These are phyloP conservation scores for Aurelia sp. DNA, from an alignment of 30 jellyfish, hydroid and myxozoan species.

Conservation along the genomic window DNA sequence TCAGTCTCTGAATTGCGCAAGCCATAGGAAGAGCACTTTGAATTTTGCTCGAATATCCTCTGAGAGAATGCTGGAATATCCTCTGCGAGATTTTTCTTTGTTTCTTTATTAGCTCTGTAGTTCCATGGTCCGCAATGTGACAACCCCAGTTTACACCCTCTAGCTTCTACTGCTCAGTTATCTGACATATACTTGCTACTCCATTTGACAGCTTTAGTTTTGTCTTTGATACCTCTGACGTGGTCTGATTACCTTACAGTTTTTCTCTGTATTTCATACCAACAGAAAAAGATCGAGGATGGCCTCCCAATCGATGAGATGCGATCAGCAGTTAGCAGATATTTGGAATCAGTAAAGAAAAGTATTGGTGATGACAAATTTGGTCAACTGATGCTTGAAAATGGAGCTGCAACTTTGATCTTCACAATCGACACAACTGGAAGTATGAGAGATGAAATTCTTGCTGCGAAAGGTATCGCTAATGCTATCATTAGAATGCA, in stretches of 20 bases:
- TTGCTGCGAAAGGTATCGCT: slow-evolving; percentile 75
- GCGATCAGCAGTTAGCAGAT: slow-evolving; percentile 49
- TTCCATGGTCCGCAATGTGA: too few species aligned
- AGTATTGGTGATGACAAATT: slow-evolving; percentile 60
- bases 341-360: slow-evolving; percentile 34
- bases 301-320: slow-evolving; percentile 72
- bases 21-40: too few species aligned
- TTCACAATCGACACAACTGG: slow-evolving; percentile 86
- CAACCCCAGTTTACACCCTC: too few species aligned
- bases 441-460: slow-evolving; percentile 74
- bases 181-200: too few species aligned
- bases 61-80: too few species aligned
- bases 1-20: too few species aligned
- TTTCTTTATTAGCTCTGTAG: too few species aligned
- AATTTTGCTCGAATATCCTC: too few species aligned
- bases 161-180: too few species aligned
- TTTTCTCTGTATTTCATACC: background rate
- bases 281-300: slow-evolving; percentile 66
- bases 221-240: too few species aligned
- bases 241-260: background rate
- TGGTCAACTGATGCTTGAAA: slow-evolving; percentile 43
- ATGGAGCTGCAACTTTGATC: slow-evolving; percentile 75
- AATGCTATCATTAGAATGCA: slow-evolving; percentile 45
- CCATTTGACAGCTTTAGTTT: too few species aligned
- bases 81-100: too few species aligned